Evolutionary conservation across 2,888 invertebrate species (phyloP), one percentile per base, ranked within the genome.

Genomic region (Perithous albicinctus): DNA sequence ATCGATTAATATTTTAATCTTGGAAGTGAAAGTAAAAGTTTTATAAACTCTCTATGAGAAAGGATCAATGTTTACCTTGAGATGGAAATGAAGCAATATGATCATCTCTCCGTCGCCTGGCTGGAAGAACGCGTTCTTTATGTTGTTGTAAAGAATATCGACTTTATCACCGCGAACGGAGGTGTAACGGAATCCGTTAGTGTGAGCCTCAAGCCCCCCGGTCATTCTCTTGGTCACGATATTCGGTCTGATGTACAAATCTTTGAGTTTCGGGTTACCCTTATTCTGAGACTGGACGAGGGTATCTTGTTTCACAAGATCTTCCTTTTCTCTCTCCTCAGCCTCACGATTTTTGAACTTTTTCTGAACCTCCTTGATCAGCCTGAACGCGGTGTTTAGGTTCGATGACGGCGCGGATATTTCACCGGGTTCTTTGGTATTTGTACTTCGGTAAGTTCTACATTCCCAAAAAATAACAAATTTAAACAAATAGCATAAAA

Each of bases 71-170:
- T 15, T 80, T 90, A 95, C 95, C 93, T 98, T 99, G 82, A 99
- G 94, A 94, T 99, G 99, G 93, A 99, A 99, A 94, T 99, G 99
- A 79, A 99, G 94, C 29, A 99, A 94, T 91, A 99, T 99, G 78
- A 99, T 99, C 99, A 99, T 99, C 94, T 99, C 99, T 83, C 98
- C 98, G 92, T 99, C 99, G 91, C 99, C 99, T 0, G 99, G 99
- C 94, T 99, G 99, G 94, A 99, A 99, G 94, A 99, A 98, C 7
- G 99, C 99, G 92, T 99, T 98, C 93, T 99, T 99, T 87, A 99
- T 99, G 93, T 99, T 99, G 94, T 99, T 99, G 93, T 99, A 99
- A 70, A 99, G 94, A 88, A 99, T 99, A 90, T 99, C 99, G 6
- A 99, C 99, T 94, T 99, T 99, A 91, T 99, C 99, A 4, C 99